Percentiles rank a stretch among this genome's conserved stretches.
Conservation (phyloP, 2,113 vertebrate genomes). For the Misgurnus anguillicaudatus region DNA sequence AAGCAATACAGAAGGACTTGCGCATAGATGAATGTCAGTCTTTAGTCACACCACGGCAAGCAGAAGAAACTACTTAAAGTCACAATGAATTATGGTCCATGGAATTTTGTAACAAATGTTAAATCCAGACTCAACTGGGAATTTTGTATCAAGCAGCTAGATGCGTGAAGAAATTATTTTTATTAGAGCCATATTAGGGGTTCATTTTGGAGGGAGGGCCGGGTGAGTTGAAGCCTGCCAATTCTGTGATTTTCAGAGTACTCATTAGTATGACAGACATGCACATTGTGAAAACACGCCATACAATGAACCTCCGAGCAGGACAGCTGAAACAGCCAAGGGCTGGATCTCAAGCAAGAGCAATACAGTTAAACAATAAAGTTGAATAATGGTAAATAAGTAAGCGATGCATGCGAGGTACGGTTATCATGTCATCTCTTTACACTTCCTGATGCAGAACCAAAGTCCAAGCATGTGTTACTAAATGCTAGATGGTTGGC, state of each 20-base stretch:
- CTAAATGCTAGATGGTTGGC: not conserved
- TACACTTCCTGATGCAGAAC: not conserved
- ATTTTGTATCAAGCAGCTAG: not conserved
- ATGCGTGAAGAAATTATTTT: no score
- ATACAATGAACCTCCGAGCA: constrained; percentile 52
- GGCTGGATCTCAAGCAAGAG: not conserved
- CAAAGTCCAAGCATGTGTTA: not conserved
- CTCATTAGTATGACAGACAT: not conserved
- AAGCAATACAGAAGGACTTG: not conserved
- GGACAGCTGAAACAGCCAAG: not conserved
- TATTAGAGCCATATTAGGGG: not conserved
- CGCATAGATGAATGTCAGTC: not conserved
- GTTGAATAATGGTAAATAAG: not conserved
- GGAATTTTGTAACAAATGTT: not conserved
- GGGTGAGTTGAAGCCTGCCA: constrained; percentile 3
- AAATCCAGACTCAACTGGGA: not conserved
- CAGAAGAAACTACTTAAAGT: not conserved
- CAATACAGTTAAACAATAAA: not conserved
- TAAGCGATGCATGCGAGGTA: not conserved
- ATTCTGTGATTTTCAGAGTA: not conserved
- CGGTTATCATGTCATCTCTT: not conserved
- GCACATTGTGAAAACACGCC: constrained; percentile 2
- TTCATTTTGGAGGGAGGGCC: not conserved
- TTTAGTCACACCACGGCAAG: not conserved
- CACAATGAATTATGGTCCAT: not conserved